Conservation (phyloP, 30 jellyfish, hydroid and myxozoan species). For the Rhopilema esculentum region DNA sequence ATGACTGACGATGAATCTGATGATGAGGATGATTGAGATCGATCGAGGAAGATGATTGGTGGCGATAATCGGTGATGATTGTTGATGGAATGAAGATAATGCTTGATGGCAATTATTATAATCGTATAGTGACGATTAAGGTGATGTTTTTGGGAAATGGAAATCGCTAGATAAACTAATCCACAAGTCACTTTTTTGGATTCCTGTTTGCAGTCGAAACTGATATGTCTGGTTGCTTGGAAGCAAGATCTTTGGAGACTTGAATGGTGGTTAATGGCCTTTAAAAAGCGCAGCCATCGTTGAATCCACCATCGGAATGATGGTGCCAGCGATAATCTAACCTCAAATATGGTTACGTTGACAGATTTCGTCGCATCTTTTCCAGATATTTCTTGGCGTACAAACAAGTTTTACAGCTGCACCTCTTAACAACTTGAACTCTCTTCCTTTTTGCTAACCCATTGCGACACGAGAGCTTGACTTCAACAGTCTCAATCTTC, state of each 20-base stretch:
- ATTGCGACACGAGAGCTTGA: conserved; percentile 53
- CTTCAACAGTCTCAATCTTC: conserved; percentile 56
- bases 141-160: no score
- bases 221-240: no score
- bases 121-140: no score
- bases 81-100: no score
- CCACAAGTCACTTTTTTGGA: background rate
- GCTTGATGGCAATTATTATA: no score
- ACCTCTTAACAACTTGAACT: conserved; percentile 67
- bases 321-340: background rate
- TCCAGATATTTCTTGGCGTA: conserved; percentile 49
- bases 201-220: background rate
- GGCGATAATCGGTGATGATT: no score
- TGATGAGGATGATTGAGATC: no score
- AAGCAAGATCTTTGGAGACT: no score
- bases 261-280: background rate
- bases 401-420: conserved; percentile 76
- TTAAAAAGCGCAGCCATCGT: background rate
- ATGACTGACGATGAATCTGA: background rate
- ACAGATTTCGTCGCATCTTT: background rate
- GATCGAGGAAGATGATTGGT: no score
- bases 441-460: conserved; percentile 71
- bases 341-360: background rate
- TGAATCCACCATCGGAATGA: background rate
- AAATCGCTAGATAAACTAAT: no score